Base-by-base conservation (phyloP, 2,888 invertebrate species). In the Zonitis immaculata region DNA sequence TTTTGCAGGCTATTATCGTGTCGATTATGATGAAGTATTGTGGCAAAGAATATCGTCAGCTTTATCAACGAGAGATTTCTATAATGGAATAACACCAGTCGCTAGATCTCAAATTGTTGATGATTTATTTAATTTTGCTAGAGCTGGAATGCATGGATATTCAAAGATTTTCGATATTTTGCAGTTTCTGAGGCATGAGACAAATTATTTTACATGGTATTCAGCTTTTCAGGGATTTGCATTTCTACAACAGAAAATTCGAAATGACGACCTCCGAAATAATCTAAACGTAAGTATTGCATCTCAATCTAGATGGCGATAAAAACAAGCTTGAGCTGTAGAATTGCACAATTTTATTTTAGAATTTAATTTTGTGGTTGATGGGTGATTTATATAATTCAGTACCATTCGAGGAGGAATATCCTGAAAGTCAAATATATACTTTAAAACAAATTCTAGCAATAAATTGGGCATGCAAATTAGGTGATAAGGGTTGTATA, bases 51-150 rank as follows among this genome's bases (percentile, higher is more conserved):
- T 84, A 42, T 67, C 68, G 6, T 52, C 72, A 2, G 79, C 78
- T 18, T 70, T 81, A 1, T n/a, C n/a, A n/a, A n/a, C n/a, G n/a
- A n/a, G 65, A 1, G 74, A 77, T 28, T 26, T 57, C 39, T 79
- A 80, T 35, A 56, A 59, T 1, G 69, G 52, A 1, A 85, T 91
- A 48, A 80, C 85, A 57, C 80, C 81, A 39, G 72, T 84, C 11
- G 89, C 89, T 72, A 79, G 86, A 63, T 91, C 90, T 5, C 89
- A 82, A 79, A 80, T 87, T 28, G 82, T 95, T 9, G 88, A 94
- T 66, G 95, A 95, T 72, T 79, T 87, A 1, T 78, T 88, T 61
- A 85, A 85, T 73, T 79, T 88, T 51, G 89, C 89, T 9, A 79
- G 86, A 35, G 80, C 84, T 7, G 82, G 82, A 1, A 63, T 80